These are phyloP conservation scores for Stigmatopora nigra DNA, from an alignment of 2,113 vertebrate genomes.

Conservation along the genomic window DNA sequence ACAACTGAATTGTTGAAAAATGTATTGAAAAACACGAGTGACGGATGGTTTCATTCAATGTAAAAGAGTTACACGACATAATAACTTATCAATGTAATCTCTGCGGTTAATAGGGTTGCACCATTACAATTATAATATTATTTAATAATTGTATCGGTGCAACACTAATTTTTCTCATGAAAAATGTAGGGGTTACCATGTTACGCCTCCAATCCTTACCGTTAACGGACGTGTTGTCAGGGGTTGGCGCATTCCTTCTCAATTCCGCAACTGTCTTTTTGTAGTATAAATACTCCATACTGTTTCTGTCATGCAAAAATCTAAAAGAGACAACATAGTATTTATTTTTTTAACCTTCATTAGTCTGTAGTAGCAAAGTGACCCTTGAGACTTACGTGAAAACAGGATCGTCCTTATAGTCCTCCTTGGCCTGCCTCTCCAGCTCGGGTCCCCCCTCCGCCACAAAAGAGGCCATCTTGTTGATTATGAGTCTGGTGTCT, in stretches of 20 bases:
- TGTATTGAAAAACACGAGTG: background rate
- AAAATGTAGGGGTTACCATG: background rate
- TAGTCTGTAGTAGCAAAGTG: background rate
- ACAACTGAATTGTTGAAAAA: no score
- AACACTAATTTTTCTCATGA: background rate
- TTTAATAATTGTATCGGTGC: no score
- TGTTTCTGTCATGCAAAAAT: conserved; percentile 90
- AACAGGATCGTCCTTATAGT: conserved; percentile 88
- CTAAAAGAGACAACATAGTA: conserved; percentile 52
- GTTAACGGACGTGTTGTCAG: conserved; percentile 59
- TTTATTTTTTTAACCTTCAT: background rate
- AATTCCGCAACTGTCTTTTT: conserved; percentile 86
- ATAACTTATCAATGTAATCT: background rate
- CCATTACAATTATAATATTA: no score
- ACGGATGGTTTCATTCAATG: no score
- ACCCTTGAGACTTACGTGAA: conserved; percentile 78
- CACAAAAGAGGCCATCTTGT: conserved; percentile 94
- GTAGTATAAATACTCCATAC: conserved; percentile 91
- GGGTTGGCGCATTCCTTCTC: conserved; percentile 67
- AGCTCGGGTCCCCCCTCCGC: conserved; percentile 88
- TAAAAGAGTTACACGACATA: background rate
- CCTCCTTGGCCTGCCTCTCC: conserved; percentile 87
- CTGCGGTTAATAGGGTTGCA: no score
- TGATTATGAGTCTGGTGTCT: conserved; percentile 82
- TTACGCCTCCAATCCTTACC: conserved; percentile 67